phyloP scores from a whole-genome alignment of 2,888 invertebrate genomes.

The Acrobeloides nanus region DNA sequence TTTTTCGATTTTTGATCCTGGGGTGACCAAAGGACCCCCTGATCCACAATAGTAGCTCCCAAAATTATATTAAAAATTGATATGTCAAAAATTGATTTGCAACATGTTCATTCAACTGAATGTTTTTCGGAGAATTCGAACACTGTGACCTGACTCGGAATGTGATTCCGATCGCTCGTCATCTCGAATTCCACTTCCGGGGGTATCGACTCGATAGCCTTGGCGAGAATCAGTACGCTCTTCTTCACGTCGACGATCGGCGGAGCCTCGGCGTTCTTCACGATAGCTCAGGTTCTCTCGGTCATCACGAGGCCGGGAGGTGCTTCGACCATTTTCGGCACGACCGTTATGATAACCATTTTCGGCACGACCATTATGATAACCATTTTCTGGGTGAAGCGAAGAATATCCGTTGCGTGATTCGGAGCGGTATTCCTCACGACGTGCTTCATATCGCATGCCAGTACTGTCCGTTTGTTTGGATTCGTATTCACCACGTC shows the following conservation, averaged over 20 bases:
- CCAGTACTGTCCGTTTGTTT: slow-evolving; percentile 18
- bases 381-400: too few relatives aligned
- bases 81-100: slow-evolving; percentile 9
- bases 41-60: too few relatives aligned
- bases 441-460: slow-evolving; percentile 18
- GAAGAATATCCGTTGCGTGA: slow-evolving; percentile 15
- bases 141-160: slow-evolving; percentile 26
- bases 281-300: neutral
- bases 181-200: neutral
- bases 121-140: slow-evolving; percentile 38
- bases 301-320: neutral
- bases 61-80: too few relatives aligned
- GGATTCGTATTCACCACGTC: slow-evolving; percentile 13
- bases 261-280: neutral
- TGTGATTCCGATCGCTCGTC: slow-evolving; percentile 25
- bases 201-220: slow-evolving; percentile 17
- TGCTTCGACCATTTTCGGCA: neutral
- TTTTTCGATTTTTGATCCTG: too few relatives aligned
- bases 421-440: slow-evolving; percentile 21
- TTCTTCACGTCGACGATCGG: slow-evolving; percentile 1
- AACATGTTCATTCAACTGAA: too few relatives aligned
- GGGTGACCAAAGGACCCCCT: too few relatives aligned
- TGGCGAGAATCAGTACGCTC: slow-evolving; percentile 9
- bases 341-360: too few relatives aligned
- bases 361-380: too few relatives aligned